Evolutionary conservation across 2,797 vertebrate species (phyloP).

Genomic region (Iguana delicatissima): DNA sequence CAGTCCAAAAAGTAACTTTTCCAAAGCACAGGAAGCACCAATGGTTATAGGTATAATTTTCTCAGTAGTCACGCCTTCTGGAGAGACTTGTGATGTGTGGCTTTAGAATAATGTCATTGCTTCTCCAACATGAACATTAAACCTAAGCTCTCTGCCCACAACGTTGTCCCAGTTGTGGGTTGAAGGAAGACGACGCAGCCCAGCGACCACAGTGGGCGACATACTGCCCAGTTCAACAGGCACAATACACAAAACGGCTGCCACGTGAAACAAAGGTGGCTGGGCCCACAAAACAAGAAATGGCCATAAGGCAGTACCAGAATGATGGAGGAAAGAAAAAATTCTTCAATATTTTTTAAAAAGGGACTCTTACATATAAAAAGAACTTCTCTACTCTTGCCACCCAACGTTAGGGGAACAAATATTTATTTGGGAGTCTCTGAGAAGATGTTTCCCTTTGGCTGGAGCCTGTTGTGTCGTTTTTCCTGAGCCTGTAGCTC

Average conservation of each 20-base stretch:
- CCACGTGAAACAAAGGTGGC: not conserved
- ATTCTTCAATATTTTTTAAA: too few relatives aligned
- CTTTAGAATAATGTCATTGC: not conserved
- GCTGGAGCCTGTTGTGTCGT: slow-evolving; percentile 60
- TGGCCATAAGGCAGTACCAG: too few relatives aligned
- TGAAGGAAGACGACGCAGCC: too few relatives aligned
- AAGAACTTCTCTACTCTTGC: too few relatives aligned
- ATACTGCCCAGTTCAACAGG: too few relatives aligned
- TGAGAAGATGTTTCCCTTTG: slow-evolving; percentile 59
- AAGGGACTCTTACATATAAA: not conserved
- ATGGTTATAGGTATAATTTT: not conserved
- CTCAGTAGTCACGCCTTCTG: not conserved
- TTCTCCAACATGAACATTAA: not conserved
- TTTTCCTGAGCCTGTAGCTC: slow-evolving; percentile 56
- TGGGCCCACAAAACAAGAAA: not conserved
- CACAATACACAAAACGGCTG: not conserved
- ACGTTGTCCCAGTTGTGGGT: too few relatives aligned
- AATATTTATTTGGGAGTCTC: slow-evolving; percentile 39
- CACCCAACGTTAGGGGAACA: not conserved
- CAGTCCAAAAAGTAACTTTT: not conserved
- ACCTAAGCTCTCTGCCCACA: too few relatives aligned
- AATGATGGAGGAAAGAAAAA: not conserved
- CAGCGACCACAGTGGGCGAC: fast-evolving
- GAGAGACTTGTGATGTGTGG: not conserved
- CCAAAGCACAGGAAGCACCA: not conserved